Percentiles rank a stretch among this genome's conserved stretches.
Evolutionary conservation across 2,113 vertebrate species (phyloP).

Genomic region (Psophia crepitans): DNA sequence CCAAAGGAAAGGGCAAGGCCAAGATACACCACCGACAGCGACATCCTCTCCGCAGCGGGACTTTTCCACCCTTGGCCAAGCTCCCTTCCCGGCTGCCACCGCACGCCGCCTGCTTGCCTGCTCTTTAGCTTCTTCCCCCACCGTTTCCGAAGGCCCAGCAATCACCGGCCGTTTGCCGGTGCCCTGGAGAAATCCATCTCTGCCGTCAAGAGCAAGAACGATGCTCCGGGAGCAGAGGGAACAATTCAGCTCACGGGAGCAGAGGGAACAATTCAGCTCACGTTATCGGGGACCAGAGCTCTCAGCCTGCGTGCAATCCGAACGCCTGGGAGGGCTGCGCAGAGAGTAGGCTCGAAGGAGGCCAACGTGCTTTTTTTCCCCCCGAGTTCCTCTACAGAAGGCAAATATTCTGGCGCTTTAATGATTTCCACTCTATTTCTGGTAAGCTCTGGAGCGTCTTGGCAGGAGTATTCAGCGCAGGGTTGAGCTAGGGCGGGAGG

Average conservation of each 20-base stretch:
- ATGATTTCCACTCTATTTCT: background rate
- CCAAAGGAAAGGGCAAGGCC: background rate
- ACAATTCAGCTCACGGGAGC: background rate
- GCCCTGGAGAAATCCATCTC: background rate
- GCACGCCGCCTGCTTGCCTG: rapidly evolving
- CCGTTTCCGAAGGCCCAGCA: background rate
- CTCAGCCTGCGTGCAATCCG: background rate
- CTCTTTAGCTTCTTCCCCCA: background rate
- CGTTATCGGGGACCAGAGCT: background rate
- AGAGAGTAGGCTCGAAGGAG: background rate
- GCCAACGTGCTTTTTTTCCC: background rate
- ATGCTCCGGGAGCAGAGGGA: background rate
- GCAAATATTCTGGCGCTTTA: background rate
- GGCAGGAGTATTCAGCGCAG: background rate
- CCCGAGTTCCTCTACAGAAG: background rate
- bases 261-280: background rate
- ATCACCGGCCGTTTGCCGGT: background rate
- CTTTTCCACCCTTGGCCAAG: background rate
- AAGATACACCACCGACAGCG: too few species aligned
- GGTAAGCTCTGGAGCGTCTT: background rate
- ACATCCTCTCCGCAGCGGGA: rapidly evolving
- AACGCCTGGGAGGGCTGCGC: background rate
- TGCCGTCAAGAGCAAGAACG: background rate
- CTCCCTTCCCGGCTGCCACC: rapidly evolving
- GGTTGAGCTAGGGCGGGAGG: background rate